These are phyloP conservation scores for Apeira syringaria DNA, from an alignment of 2,888 invertebrate genomes.

Conservation along the genomic window DNA sequence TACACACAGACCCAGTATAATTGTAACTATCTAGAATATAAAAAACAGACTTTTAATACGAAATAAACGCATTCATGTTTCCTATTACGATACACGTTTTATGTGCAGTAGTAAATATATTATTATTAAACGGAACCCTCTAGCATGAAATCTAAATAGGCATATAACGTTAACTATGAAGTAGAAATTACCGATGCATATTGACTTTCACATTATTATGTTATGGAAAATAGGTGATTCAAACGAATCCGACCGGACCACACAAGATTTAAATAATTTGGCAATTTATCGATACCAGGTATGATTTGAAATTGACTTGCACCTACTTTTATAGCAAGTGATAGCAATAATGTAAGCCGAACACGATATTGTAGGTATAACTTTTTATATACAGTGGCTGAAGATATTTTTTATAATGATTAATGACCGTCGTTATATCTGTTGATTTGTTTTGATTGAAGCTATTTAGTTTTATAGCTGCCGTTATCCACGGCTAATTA, in stretches of 20 bases:
- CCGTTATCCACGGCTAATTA: constrained; percentile 43
- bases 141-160: constrained; percentile 23
- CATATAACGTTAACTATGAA: constrained; percentile 27
- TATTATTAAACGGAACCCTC: constrained; percentile 3
- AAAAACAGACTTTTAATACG: too few relatives aligned
- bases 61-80: constrained; percentile 6
- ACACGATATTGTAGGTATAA: constrained; percentile 46
- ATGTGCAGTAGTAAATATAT: constrained; percentile 11
- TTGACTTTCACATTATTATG: constrained; percentile 34
- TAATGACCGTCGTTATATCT: constrained; percentile 51
- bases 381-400: constrained; percentile 52
- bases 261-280: constrained; percentile 67
- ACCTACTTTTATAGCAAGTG: constrained; percentile 40
- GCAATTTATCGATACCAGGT: constrained; percentile 59
- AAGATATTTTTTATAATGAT: constrained; percentile 55
- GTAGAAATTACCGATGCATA: constrained; percentile 29
- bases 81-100: constrained; percentile 8
- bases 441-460: constrained; percentile 59
- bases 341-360: constrained; percentile 46
- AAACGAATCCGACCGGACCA: constrained; percentile 41
- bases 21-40: too few relatives aligned
- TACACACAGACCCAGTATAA: too few relatives aligned
- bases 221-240: constrained; percentile 32
- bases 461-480: constrained; percentile 50
- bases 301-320: constrained; percentile 55